Evolutionary conservation across 2,113 vertebrate genomes (phyloP).

Genomic region (Lepisosteus oculatus): DNA sequence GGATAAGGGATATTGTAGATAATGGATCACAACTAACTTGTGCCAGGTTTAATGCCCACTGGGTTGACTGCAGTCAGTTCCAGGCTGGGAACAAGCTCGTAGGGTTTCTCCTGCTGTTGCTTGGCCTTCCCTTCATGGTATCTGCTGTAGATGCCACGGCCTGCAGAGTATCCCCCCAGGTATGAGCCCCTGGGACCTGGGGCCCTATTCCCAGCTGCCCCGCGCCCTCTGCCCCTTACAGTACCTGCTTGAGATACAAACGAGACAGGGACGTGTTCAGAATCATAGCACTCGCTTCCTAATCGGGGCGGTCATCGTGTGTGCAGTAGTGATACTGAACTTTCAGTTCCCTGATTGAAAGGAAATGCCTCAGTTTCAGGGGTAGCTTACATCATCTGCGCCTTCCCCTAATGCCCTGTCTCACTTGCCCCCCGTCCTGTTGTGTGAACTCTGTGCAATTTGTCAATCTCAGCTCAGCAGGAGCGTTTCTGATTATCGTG

Average conservation of each 20-base stretch:
- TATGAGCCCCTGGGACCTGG: slow-evolving; percentile 93
- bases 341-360: no score
- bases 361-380: no score
- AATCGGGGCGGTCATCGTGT: no score
- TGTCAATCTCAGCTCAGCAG: no score
- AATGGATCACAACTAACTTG: slow-evolving; percentile 81
- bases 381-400: no score
- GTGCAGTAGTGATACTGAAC: no score
- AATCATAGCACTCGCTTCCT: background rate
- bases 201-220: slow-evolving; percentile 85
- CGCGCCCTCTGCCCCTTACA: slow-evolving; percentile 93
- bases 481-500: no score
- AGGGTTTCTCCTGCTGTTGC: slow-evolving; percentile 86
- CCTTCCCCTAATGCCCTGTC: no score
- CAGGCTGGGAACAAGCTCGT: slow-evolving; percentile 89
- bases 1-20: no score
- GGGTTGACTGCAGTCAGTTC: slow-evolving; percentile 88
- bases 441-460: no score
- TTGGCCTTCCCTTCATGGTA: slow-evolving; percentile 98
- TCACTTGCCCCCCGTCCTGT: no score
- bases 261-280: slow-evolving; percentile 36
- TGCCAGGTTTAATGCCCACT: slow-evolving; percentile 89
- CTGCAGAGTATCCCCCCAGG: slow-evolving; percentile 96
- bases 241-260: slow-evolving; percentile 95
- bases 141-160: slow-evolving; percentile 98